phyloP scores from a whole-genome alignment of 2,113 vertebrate species.

The Alectura lathami region DNA sequence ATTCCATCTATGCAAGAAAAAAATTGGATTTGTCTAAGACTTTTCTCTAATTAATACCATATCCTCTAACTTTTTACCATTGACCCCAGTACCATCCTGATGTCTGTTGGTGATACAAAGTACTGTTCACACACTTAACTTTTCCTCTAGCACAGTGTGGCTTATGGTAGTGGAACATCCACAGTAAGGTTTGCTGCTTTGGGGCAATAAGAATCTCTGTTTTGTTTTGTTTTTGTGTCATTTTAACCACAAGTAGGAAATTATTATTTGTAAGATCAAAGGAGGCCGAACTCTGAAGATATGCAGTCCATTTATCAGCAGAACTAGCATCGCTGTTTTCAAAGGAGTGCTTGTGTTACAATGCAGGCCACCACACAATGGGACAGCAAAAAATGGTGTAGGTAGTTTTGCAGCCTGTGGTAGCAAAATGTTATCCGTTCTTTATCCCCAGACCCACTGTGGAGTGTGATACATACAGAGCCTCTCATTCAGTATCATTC shows the following conservation, averaged over 20 bases:
- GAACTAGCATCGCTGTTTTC: not conserved
- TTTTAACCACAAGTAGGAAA: not conserved
- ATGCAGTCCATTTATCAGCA: not conserved
- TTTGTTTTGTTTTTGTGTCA: not conserved
- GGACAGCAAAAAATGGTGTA: not conserved
- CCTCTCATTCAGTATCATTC: not conserved
- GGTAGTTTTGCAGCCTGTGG: not conserved
- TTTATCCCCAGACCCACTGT: not conserved
- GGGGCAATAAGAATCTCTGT: not conserved
- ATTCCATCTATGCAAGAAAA: conserved; percentile 26
- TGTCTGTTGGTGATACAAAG: not conserved
- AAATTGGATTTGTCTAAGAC: conserved; percentile 39
- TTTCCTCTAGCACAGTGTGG: not conserved
- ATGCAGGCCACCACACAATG: not conserved
- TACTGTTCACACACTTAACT: not conserved
- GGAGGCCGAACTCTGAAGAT: not conserved
- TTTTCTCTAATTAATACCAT: conserved; percentile 35
- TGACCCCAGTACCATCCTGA: conserved; percentile 11
- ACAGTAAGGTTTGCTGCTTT: not conserved
- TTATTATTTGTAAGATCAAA: not conserved
- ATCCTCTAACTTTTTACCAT: not conserved
- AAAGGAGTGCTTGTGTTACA: rapidly evolving
- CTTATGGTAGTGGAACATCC: not conserved
- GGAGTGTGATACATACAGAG: not conserved
- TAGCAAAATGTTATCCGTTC: not conserved